Evolutionary conservation across 2,888 invertebrate genomes (phyloP).

Genomic region (Hirtodrosophila cameraria): DNA sequence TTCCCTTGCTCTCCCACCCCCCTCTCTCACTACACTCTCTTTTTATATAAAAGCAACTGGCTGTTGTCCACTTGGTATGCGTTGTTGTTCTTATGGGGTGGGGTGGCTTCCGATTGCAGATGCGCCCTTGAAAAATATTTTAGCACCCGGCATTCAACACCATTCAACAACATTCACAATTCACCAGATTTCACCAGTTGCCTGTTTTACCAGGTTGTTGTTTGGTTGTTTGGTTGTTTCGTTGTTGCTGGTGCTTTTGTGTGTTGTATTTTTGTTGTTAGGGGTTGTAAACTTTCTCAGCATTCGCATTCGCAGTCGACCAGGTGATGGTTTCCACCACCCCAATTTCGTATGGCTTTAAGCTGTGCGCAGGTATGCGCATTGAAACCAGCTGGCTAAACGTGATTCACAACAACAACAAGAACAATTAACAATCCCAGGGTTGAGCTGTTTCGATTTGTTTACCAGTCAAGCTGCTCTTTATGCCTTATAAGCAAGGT

Average conservation of each 20-base stretch:
- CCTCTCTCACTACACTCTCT: too few relatives aligned
- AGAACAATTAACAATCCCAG: conserved; percentile 19
- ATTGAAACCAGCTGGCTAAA: conserved; percentile 68
- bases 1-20: too few relatives aligned
- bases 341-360: conserved; percentile 36
- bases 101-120: conserved; percentile 42
- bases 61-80: conserved; percentile 60
- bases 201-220: conserved; percentile 53
- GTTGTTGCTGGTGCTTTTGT: conserved; percentile 81
- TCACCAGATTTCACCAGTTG: conserved; percentile 12
- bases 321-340: conserved; percentile 67
- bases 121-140: conserved; percentile 67
- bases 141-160: conserved; percentile 22
- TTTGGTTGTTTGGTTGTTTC: too few relatives aligned
- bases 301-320: conserved; percentile 32
- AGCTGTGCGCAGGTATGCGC: conserved; percentile 76
- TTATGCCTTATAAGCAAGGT: conserved; percentile 39
- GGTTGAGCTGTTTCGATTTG: conserved; percentile 1
- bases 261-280: conserved; percentile 20
- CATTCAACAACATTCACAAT: conserved; percentile 26
- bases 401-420: too few relatives aligned
- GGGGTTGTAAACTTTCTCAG: conserved; percentile 68
- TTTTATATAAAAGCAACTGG: conserved; percentile 44
- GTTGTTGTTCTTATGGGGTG: conserved; percentile 34
- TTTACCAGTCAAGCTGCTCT: conserved; percentile 6